Base-by-base conservation (phyloP, 2,888 invertebrate species). In the Holacanthella duospinosa region DNA sequence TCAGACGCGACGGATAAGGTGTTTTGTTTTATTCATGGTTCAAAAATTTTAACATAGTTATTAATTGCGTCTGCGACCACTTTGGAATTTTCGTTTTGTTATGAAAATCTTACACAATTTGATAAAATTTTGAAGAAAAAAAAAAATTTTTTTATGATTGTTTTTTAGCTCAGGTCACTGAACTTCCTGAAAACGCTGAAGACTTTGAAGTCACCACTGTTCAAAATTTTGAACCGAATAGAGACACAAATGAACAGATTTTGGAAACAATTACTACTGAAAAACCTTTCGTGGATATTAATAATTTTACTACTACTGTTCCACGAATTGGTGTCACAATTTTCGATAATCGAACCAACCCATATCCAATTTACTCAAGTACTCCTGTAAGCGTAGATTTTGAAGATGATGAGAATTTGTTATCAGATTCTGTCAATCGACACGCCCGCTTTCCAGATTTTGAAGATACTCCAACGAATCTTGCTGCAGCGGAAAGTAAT, bases 391-490 rank as follows among this genome's bases (percentile, higher is more conserved):
- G n/a, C 9, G 53, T 24, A 12, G 21, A 43, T 29, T 9, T 1
- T 12, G 55, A 60, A 9, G 66, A 66, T 21, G 61, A 64, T 25
- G 73, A 73, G 56, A 73, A 73, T 62, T 64, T 73, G n/a, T 65
- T 73, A n/a, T 64, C 68, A 1, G 68, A 71, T 43, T 66, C 71
- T 19, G 66, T 64, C 29, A 64, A 67, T 43, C 61, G 69, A 2
- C 59, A 64, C 28, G 69, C 62, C 1, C 27, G 59, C 4, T 71
- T 73, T 67, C 73, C 69, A 1, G 73, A 70, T 59, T 73, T 73
- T 64, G 71, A 71, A 55, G 73, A 73, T 48, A 65, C 70, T 44
- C 71, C 69, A 6, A 61, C 71, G n/a, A 64, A 66, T 43, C 65
- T 73, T 27, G 69, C 68, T 63, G 65, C 70, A 44, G 67, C 73